These are phyloP conservation scores for Conus ventricosus DNA, from an alignment of 1,140 invertebrate genomes.

Conservation along the genomic window DNA sequence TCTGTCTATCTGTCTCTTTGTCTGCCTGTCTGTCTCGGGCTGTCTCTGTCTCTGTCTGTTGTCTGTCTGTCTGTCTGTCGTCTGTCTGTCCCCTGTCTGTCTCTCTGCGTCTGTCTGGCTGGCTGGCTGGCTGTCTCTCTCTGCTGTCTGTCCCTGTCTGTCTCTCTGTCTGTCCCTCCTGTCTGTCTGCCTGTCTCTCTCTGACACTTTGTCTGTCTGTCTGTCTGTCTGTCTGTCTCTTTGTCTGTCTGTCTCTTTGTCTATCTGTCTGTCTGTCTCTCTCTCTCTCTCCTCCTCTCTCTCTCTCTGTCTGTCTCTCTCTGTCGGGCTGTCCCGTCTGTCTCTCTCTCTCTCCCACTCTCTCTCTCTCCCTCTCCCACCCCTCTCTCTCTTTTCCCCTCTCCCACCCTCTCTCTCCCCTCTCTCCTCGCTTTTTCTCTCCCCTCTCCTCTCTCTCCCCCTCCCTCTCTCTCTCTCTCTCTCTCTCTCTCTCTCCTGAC, in stretches of 20 bases:
- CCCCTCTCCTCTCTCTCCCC: not conserved
- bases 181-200: too few species aligned
- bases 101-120: not conserved
- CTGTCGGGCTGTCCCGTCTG: too few species aligned
- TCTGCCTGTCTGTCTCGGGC: too few species aligned
- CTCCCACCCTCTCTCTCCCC: not conserved
- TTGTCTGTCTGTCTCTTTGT: not conserved
- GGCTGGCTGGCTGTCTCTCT: too few species aligned
- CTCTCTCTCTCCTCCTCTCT: not conserved
- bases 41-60: too few species aligned
- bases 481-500: too few species aligned
- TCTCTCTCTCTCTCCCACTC: not conserved
- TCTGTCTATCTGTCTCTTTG: too few species aligned
- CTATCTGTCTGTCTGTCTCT: not conserved
- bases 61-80: too few species aligned
- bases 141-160: too few species aligned
- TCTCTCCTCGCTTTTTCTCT: not conserved
- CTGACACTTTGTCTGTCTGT: not conserved
- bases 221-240: not conserved
- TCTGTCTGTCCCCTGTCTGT: not conserved
- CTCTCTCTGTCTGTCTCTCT: not conserved
- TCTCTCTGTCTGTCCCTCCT: too few species aligned
- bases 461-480: not conserved
- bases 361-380: not conserved
- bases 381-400: not conserved